These are phyloP conservation scores for Pammene aurita DNA, from an alignment of 2,888 invertebrate species.

Conservation along the genomic window DNA sequence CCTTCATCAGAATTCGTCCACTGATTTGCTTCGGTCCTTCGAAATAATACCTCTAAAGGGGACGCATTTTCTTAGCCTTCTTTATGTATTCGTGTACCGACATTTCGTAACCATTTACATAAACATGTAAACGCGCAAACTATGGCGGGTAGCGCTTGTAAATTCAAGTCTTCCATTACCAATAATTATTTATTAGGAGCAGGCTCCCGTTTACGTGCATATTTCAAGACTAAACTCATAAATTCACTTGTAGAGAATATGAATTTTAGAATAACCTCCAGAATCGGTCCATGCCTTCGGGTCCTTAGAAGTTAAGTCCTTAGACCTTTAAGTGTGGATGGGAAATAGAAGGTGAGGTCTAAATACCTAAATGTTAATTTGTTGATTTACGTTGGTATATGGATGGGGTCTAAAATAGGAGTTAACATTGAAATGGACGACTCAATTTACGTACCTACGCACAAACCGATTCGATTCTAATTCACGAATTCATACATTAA, in stretches of 20 bases:
- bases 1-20: background rate
- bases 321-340: background rate
- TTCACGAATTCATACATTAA: no score
- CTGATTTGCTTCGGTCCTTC: background rate
- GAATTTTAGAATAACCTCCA: slow-evolving; percentile 12
- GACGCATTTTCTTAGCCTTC: background rate
- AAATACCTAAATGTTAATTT: background rate
- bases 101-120: slow-evolving; percentile 3
- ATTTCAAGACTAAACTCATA: slow-evolving; percentile 19
- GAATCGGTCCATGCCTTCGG: slow-evolving; percentile 6
- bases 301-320: slow-evolving; percentile 12
- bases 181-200: slow-evolving; percentile 27
- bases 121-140: slow-evolving; percentile 3
- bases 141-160: slow-evolving; percentile 20
- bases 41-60: background rate
- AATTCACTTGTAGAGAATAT: slow-evolving; percentile 16
- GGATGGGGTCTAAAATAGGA: no score
- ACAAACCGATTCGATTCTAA: no score
- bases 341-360: background rate
- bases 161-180: slow-evolving; percentile 21
- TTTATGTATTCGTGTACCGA: slow-evolving; percentile 11
- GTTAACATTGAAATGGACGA: no score
- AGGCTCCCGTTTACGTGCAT: slow-evolving; percentile 10
- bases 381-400: background rate
- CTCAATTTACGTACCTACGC: no score